Conservation (phyloP, 1,140 invertebrate genomes). For the Hydropsyche tenuis region DNA sequence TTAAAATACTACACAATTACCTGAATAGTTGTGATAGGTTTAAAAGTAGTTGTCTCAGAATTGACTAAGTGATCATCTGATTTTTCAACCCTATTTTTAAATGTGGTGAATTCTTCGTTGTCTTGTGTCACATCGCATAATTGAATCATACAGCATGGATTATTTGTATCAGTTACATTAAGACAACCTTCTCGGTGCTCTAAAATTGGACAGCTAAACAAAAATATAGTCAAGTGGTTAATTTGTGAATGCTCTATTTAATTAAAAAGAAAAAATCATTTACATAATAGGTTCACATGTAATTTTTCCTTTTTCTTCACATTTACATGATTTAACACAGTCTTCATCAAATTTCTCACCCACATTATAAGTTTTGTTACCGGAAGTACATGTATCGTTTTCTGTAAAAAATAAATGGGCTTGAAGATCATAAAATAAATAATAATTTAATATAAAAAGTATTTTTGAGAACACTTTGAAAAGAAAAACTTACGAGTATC, state of each 20-base stretch:
- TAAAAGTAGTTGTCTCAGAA: slow-evolving; percentile 35
- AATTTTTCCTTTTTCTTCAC: slow-evolving; percentile 73
- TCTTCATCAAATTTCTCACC: slow-evolving; percentile 79
- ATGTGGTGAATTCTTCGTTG: slow-evolving; percentile 64
- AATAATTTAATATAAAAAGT: not conserved
- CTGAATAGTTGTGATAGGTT: not conserved
- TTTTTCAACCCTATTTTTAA: slow-evolving; percentile 31
- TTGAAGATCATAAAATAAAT: not conserved
- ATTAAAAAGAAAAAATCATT: slow-evolving; percentile 6
- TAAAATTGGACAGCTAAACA: slow-evolving; percentile 63
- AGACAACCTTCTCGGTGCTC: slow-evolving; percentile 72
- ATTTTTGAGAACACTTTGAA: not conserved
- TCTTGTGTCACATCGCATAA: slow-evolving; percentile 81
- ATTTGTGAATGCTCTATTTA: no score
- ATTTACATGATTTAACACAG: slow-evolving; percentile 78
- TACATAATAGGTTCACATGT: slow-evolving; percentile 71
- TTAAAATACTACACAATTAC: no score
- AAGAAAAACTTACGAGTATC: slow-evolving; percentile 59
- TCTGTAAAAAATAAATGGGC: slow-evolving; percentile 41
- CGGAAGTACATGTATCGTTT: slow-evolving; percentile 70
- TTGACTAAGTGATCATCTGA: not conserved
- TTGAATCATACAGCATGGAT: slow-evolving; percentile 83
- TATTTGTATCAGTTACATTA: slow-evolving; percentile 75
- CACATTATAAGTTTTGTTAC: slow-evolving; percentile 74
- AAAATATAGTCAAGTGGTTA: not conserved